Conservation (phyloP, 2,797 vertebrate genomes). For the Poeciliopsis gracilis region DNA sequence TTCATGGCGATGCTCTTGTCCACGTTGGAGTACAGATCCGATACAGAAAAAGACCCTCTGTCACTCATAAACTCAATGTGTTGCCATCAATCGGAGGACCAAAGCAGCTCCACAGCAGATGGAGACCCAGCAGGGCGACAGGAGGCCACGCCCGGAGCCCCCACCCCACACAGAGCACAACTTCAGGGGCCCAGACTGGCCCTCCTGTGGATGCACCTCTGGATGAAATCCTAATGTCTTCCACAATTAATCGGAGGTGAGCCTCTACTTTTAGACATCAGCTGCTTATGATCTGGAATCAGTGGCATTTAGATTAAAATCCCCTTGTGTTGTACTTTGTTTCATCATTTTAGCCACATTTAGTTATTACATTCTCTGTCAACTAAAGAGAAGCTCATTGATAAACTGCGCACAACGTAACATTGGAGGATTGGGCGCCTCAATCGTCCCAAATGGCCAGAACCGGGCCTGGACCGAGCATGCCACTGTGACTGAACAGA, state of each 20-base stretch:
- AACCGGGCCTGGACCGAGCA: not conserved
- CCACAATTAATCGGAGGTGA: constrained; percentile 72
- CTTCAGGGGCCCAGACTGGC: constrained; percentile 60
- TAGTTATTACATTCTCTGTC: no score
- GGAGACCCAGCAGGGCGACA: constrained; percentile 79
- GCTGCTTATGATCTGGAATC: constrained; percentile 1
- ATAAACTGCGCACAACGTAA: no score
- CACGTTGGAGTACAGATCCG: no score
- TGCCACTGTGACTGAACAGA: not conserved
- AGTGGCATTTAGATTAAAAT: not conserved
- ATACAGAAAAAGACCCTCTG: constrained; percentile 80
- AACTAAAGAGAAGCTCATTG: no score
- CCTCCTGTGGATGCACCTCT: constrained; percentile 75
- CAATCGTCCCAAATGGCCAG: no score
- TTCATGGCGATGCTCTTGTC: not conserved
- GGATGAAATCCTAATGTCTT: constrained; percentile 74
- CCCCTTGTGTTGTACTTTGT: no score
- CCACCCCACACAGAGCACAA: constrained; percentile 76
- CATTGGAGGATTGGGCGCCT: no score
- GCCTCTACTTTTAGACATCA: not conserved
- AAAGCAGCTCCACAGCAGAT: constrained; percentile 90
- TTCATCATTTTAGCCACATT: no score
- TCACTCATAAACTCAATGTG: constrained; percentile 91
- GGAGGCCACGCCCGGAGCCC: constrained; percentile 83
- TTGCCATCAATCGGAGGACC: constrained; percentile 92